Percentiles rank a stretch among this genome's conserved stretches.
These are phyloP conservation scores for Acrocephalus kingi DNA, from an alignment of 2,113 vertebrate genomes.

Conservation along the genomic window DNA sequence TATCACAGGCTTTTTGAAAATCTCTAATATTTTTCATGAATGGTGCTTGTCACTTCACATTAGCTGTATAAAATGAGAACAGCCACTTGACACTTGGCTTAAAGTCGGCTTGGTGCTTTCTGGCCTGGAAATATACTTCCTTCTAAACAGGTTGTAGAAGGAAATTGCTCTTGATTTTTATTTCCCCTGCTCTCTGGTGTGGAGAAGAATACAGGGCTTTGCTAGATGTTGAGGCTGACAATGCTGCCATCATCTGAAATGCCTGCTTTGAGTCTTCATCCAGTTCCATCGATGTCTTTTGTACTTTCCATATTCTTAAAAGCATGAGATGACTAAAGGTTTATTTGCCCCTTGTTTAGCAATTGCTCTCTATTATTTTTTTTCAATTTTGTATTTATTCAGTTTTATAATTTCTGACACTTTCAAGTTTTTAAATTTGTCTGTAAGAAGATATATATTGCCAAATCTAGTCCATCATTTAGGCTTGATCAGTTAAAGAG, in stretches of 20 bases:
- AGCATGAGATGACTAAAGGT: background rate
- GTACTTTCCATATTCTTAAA: background rate
- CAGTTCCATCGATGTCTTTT: background rate
- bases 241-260: background rate
- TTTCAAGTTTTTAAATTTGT: background rate
- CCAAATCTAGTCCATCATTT: background rate
- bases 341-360: background rate
- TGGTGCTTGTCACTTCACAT: background rate
- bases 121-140: background rate
- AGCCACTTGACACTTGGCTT: background rate
- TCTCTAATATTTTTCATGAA: background rate
- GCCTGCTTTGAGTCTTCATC: background rate
- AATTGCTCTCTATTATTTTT: background rate
- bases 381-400: background rate
- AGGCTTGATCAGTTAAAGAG: background rate
- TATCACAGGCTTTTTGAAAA: background rate
- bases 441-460: background rate
- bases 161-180: background rate
- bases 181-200: fast-evolving
- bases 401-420: background rate
- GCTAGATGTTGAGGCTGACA: background rate
- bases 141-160: background rate
- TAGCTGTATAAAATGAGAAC: background rate
- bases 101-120: background rate
- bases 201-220: background rate